Evolutionary conservation across 1,140 invertebrate species (phyloP).

Genomic region (Aporrectodea caliginosa): DNA sequence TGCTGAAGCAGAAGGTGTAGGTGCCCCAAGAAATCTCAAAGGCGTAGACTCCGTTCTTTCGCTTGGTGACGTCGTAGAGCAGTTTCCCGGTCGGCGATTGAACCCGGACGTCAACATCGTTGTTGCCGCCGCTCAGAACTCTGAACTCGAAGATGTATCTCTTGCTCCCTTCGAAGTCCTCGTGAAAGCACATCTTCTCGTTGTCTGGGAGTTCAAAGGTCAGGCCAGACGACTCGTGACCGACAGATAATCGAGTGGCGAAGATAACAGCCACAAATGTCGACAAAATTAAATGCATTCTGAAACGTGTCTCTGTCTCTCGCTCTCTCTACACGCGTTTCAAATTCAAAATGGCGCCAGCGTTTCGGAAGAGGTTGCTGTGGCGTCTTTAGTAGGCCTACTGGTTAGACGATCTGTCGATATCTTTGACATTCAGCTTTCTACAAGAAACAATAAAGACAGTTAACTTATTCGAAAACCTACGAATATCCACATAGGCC

Average conservation of each 20-base stretch:
- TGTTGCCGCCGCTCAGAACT: conserved; percentile 95
- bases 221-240: conserved; percentile 25
- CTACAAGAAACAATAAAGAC: too few relatives aligned
- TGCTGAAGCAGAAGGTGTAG: conserved; percentile 88
- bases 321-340: too few relatives aligned
- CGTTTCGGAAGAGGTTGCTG: too few relatives aligned
- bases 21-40: conserved; percentile 74
- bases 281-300: too few relatives aligned
- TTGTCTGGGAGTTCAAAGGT: conserved; percentile 32
- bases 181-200: conserved; percentile 27
- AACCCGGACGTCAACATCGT: conserved; percentile 92
- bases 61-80: conserved; percentile 82
- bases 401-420: too few relatives aligned
- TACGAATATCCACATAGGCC: too few relatives aligned
- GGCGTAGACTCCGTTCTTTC: conserved; percentile 81
- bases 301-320: too few relatives aligned
- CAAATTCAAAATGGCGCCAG: too few relatives aligned
- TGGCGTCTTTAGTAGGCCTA: too few relatives aligned
- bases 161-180: conserved; percentile 24
- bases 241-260: background rate
- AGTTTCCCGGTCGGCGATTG: conserved; percentile 83
- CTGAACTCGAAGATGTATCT: conserved; percentile 53
- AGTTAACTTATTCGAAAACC: too few relatives aligned
- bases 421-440: too few relatives aligned
- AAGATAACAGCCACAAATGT: too few relatives aligned